These are phyloP conservation scores for Cheilosia urbana DNA, from an alignment of 2,888 invertebrate species.

Conservation along the genomic window DNA sequence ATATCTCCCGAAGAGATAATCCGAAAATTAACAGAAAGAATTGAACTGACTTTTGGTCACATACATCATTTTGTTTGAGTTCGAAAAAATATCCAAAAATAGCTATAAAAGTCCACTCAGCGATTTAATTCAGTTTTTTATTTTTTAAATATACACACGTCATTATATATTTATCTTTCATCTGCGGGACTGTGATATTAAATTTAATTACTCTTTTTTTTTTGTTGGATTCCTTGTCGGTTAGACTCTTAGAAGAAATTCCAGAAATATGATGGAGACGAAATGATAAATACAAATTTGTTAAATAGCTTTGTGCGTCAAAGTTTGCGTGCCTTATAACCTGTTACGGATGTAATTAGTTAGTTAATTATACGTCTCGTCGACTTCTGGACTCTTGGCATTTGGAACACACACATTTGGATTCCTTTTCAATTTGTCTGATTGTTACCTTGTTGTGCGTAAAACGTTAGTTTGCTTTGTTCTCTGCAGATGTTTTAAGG, in stretches of 20 bases:
- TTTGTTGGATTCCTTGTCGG: conserved; percentile 22
- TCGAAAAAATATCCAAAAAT: not conserved
- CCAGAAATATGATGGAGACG: conserved; percentile 38
- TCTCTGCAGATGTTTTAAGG: not conserved
- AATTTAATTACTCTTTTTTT: conserved; percentile 60
- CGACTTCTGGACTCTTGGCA: conserved; percentile 40
- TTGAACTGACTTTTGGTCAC: too few species aligned
- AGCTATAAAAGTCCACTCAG: conserved; percentile 20
- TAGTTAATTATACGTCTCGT: conserved; percentile 61
- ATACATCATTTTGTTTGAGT: not conserved
- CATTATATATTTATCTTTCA: conserved; percentile 47
- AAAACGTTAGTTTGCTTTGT: not conserved
- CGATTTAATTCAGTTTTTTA: conserved; percentile 51
- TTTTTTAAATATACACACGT: not conserved
- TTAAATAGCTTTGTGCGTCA: not conserved
- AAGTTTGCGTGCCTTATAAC: conserved; percentile 64
- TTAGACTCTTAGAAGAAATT: conserved; percentile 44
- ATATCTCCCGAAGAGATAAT: too few species aligned
- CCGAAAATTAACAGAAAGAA: too few species aligned
- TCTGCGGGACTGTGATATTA: conserved; percentile 66
- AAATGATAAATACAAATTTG: not conserved
- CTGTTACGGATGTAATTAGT: conserved; percentile 69
- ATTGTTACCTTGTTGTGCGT: not conserved
- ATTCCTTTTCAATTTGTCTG: not conserved
- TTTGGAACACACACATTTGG: conserved; percentile 11